Conservation (phyloP, 2,113 vertebrate genomes). For the Bujurquina vittata region DNA sequence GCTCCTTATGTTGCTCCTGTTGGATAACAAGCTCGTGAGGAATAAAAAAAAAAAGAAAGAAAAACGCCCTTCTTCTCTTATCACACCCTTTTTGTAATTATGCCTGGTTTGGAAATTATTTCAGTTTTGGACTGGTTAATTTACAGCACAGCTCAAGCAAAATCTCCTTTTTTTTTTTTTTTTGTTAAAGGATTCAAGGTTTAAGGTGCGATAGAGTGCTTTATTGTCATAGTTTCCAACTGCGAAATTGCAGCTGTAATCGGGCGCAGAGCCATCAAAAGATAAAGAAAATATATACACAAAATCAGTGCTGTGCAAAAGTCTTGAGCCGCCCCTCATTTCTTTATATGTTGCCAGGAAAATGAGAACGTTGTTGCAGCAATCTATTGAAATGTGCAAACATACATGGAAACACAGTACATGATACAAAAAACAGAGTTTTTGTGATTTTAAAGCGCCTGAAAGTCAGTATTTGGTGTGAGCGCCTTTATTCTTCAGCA, state of each 20-base stretch:
- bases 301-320: not conserved
- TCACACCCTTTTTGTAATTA: constrained; percentile 7
- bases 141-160: not conserved
- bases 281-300: not conserved
- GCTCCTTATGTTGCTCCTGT: not conserved
- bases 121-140: not conserved
- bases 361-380: not conserved
- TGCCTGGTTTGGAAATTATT: not conserved
- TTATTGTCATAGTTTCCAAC: not conserved
- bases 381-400: not conserved
- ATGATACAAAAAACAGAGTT: not conserved
- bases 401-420: not conserved
- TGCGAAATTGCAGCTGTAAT: constrained; percentile 1
- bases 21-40: constrained; percentile 28
- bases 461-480: not conserved
- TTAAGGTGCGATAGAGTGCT: not conserved
- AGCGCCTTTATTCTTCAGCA: not conserved
- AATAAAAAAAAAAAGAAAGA: constrained; percentile 3
- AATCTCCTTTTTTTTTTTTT: not conserved
- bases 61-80: constrained; percentile 19
- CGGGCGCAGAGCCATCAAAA: not conserved
- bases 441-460: not conserved
- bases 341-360: not conserved
- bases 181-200: not conserved
- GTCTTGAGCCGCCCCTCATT: not conserved